Evolutionary conservation across 2,888 invertebrate genomes (phyloP).

Genomic region (Platerodrilus igneus): DNA sequence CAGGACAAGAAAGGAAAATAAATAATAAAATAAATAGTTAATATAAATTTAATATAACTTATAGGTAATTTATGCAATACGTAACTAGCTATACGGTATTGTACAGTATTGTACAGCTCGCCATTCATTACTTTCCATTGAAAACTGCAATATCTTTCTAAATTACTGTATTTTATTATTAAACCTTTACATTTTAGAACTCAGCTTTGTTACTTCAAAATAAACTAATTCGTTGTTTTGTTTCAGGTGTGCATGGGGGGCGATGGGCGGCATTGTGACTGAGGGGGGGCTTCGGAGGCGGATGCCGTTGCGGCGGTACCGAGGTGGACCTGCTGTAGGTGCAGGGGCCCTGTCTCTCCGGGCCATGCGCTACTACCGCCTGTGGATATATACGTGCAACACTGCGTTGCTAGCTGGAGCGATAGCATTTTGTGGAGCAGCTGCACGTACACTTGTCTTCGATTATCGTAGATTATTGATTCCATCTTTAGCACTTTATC

Average conservation of each 20-base stretch:
- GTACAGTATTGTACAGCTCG: too few relatives aligned
- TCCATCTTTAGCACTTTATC: constrained; percentile 66
- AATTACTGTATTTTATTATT: too few relatives aligned
- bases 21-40: too few relatives aligned
- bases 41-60: too few relatives aligned
- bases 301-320: constrained; percentile 51
- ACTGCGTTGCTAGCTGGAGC: constrained; percentile 80
- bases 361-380: constrained; percentile 77
- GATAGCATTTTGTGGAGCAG: constrained; percentile 73
- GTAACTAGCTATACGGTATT: too few relatives aligned
- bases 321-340: constrained; percentile 57
- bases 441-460: constrained; percentile 63
- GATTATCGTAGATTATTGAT: constrained; percentile 69
- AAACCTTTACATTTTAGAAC: too few relatives aligned
- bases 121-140: too few relatives aligned
- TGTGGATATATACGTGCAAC: constrained; percentile 92
- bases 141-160: too few relatives aligned
- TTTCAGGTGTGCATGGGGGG: constrained; percentile 55
- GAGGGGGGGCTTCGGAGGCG: constrained; percentile 49
- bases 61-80: too few relatives aligned
- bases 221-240: constrained; percentile 45
- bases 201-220: constrained; percentile 3
- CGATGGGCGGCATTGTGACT: constrained; percentile 48
- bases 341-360: constrained; percentile 41
- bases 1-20: too few relatives aligned